Base-by-base conservation (phyloP, 2,888 invertebrate species). In the Dusona sp. region DNA sequence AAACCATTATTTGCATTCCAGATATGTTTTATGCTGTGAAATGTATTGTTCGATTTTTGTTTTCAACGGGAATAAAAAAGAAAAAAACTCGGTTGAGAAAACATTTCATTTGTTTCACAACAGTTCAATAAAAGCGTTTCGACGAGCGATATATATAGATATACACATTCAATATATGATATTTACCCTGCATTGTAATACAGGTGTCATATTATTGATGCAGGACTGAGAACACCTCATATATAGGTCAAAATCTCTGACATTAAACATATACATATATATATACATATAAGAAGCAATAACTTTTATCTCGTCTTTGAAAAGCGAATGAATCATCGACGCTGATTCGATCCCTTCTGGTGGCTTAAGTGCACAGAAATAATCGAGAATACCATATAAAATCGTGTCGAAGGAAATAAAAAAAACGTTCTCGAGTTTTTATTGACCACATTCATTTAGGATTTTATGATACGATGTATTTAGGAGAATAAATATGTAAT, bases 111-210 rank as follows among this genome's bases (percentile, higher is more conserved):
- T 25, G 38, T 68, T 36, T 16, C 11, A 33, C 51, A 54, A 73
- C 61, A 25, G 68, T 68, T 68, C 22, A 72, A 64, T 61, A 77
- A 85, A 77, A 61, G 36, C 33, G n/a, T 25, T 72, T 64, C 70
- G 9, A 25, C 38, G 70, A 61, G 54, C 38, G 51, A 65, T 6
- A 33, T 61, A 48, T 36, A 13, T 73, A 70, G 16, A 61, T 42
- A 45, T 22, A 61, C 29, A 45, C 16, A 68, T 16, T 25, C 65
- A n/a, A 79, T 70, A 54, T 19, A 19, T 16, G 57, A 70, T 75
- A 84, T 84, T 84, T 80, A 80, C 61, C 25, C 80, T 77, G 84
- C 84, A 80, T 80, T 84, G 75, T 80, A 84, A 74, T 80, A 84
- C 74, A 84, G 75, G 80, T 84, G 84, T 75, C 83, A 67, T 83